These are phyloP conservation scores for Irena cyanogastra DNA, from an alignment of 2,113 vertebrate species.

Conservation along the genomic window DNA sequence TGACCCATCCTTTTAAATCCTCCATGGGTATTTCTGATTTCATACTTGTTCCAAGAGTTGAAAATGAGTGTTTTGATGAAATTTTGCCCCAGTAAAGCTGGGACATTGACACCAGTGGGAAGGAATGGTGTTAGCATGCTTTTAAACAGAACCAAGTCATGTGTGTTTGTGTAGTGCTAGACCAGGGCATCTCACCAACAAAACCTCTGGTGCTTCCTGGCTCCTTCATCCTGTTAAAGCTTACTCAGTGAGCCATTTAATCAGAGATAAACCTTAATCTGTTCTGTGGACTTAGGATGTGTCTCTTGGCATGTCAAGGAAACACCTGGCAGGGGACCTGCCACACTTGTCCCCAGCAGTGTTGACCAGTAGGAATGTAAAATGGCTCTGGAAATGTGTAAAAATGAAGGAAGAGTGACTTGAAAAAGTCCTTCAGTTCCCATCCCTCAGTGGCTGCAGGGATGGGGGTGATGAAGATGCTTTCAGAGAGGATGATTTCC, in stretches of 20 bases:
- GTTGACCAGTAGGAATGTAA: not conserved
- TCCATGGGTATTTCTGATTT: not conserved
- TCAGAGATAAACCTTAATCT: slow-evolving; percentile 14
- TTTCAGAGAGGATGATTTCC: not conserved
- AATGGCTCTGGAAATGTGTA: not conserved
- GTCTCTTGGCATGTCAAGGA: not conserved
- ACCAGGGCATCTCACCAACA: not conserved
- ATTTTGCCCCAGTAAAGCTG: not conserved
- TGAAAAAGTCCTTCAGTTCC: not conserved
- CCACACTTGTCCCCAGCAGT: not conserved
- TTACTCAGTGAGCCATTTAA: not conserved
- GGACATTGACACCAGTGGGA: not conserved
- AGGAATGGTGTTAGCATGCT: not conserved
- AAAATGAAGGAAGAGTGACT: not conserved
- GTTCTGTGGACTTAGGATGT: not conserved
- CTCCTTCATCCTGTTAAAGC: slow-evolving; percentile 18
- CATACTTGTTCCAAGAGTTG: not conserved
- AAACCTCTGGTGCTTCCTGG: not conserved
- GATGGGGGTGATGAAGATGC: not conserved
- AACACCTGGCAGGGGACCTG: not conserved
- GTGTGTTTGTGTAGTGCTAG: not conserved
- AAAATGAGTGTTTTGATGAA: not conserved
- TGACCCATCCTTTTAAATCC: not conserved
- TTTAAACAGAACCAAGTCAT: not conserved
- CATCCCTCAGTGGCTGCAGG: not conserved